These are phyloP conservation scores for Oligia fasciuncula DNA, from an alignment of 2,888 invertebrate genomes.

Conservation along the genomic window DNA sequence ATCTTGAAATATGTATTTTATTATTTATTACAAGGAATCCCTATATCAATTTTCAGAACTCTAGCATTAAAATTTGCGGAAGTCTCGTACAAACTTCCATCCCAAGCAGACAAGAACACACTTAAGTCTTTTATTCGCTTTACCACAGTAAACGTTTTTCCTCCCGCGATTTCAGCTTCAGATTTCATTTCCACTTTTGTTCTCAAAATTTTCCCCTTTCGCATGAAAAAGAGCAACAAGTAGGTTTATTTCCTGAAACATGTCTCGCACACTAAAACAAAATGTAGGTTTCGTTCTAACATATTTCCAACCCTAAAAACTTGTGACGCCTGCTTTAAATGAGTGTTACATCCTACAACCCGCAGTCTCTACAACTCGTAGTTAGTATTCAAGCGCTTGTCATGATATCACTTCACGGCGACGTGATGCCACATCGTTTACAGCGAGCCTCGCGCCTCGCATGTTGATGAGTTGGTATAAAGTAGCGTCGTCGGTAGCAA, in stretches of 20 bases:
- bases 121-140: too few species aligned
- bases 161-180: not conserved
- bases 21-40: too few species aligned
- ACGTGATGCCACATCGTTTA: conserved; percentile 55
- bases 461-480: conserved; percentile 56
- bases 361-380: conserved; percentile 3
- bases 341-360: not conserved
- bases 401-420: conserved; percentile 59
- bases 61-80: too few species aligned
- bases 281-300: not conserved
- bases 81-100: too few species aligned
- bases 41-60: too few species aligned
- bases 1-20: too few species aligned
- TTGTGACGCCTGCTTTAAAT: conserved; percentile 20
- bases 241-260: not conserved
- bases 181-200: not conserved
- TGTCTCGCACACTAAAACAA: not conserved
- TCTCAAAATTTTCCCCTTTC: not conserved
- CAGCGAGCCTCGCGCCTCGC: conserved; percentile 45
- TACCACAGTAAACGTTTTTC: too few species aligned
- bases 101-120: too few species aligned
- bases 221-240: not conserved
- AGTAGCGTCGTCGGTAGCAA: conserved; percentile 25
- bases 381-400: conserved; percentile 58
- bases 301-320: not conserved